Base-by-base conservation (phyloP, 2,113 vertebrate genomes). In the Callipepla californica region DNA sequence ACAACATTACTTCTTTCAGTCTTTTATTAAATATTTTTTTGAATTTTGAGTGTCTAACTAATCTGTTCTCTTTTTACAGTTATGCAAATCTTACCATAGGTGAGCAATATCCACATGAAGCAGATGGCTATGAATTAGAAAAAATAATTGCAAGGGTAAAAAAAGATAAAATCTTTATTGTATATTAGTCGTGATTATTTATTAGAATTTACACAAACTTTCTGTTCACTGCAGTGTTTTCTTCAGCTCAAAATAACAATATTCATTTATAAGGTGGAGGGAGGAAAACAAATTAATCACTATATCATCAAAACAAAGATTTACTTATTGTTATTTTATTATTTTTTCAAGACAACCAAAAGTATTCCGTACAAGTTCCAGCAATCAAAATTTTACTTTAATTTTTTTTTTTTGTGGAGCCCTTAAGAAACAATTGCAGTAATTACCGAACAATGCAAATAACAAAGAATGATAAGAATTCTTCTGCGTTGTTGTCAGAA, bases 1-100 rank as follows among this genome's bases (percentile, higher is more conserved):
- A 66, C 53, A 82, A 10, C 63, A 32, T 63, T 81, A 9, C 16
- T 93, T 85, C 61, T 58, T 20, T 30, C n/a, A 38, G 7, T 70
- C 61, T 50, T 85, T 66, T 68, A n/a, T 72, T 50, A 34, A 65
- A 19, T 50, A 5, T 67, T 80, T 87, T 17, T 17, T 42, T 72
- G 34, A 68, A 55, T 53, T 58, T 47, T 89, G 25, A 79, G 62
- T 20, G 95, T 48, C 91, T 59, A 23, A 57, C 55, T 70, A 55
- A 69, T 47, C 89, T 36, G 26, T 93, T 87, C 95, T 94, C 38
- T 32, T 95, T 93, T 94, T 72, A 69, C 88, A 98, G 98, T 92
- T 99, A 98, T 87, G 94, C 98, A 88, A 98, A 98, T 72, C n/a
- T 99, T 72, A 98, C 98, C 22, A 98, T 98, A 94, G 98, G 98